Percentiles rank a stretch among this genome's conserved stretches.
phyloP scores from a whole-genome alignment of 2,797 vertebrate species.

The Danio jaintianensis region DNA sequence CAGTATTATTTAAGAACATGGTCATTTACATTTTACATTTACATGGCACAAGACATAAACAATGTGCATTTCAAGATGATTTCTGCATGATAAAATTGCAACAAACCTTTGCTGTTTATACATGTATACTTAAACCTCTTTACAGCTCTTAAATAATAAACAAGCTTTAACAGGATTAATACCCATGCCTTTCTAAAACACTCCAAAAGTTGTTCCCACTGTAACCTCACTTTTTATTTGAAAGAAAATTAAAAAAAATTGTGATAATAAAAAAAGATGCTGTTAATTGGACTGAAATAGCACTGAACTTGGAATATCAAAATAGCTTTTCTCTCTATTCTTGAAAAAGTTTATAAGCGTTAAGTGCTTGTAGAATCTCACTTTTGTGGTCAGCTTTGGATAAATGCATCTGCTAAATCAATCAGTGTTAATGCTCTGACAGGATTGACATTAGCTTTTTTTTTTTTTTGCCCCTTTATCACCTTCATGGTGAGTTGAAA shows the following conservation, averaged over 20 bases:
- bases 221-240: background rate
- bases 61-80: background rate
- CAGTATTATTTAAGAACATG: no score
- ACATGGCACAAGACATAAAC: background rate
- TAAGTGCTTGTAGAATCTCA: background rate
- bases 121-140: background rate
- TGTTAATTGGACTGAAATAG: background rate
- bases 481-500: constrained; percentile 35
- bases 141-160: background rate
- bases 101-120: background rate
- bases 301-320: background rate
- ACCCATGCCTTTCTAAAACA: background rate
- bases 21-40: no score
- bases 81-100: background rate
- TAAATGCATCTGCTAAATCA: constrained; percentile 4
- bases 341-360: background rate
- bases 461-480: constrained; percentile 22
- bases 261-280: background rate
- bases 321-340: background rate
- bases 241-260: background rate
- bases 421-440: background rate
- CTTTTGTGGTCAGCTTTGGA: background rate
- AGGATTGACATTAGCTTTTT: background rate
- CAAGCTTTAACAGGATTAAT: background rate
- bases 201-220: background rate